Evolutionary conservation across 2,113 vertebrate genomes (phyloP).

Genomic region (Paradoxurus hermaphroditus): DNA sequence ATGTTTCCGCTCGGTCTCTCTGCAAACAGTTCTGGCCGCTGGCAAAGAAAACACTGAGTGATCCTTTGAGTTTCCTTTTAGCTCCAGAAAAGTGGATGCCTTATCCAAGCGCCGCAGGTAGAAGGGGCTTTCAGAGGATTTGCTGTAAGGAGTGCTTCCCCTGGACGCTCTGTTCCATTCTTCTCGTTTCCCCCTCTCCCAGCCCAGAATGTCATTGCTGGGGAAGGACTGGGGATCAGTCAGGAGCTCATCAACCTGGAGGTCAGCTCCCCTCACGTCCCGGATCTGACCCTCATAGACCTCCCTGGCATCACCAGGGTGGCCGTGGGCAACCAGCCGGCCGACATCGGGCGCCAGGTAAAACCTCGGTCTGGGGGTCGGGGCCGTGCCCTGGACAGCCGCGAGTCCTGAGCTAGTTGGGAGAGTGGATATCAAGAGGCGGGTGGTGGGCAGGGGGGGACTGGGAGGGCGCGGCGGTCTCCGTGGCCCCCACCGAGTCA

Average conservation of each 20-base stretch:
- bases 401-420: not conserved
- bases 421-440: not conserved
- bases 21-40: not conserved
- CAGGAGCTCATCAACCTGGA: conserved; percentile 89
- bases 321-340: conserved; percentile 88
- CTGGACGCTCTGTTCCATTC: not conserved
- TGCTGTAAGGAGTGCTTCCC: not conserved
- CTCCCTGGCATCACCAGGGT: conserved; percentile 95
- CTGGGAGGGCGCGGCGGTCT: accelerated
- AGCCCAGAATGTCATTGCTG: conserved; percentile 90
- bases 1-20: too few relatives aligned
- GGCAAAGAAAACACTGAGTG: not conserved
- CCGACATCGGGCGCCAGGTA: conserved; percentile 90
- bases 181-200: not conserved
- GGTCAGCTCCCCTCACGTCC: conserved; percentile 85
- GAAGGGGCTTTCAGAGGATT: not conserved
- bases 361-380: not conserved
- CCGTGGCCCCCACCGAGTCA: accelerated
- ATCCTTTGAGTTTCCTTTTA: not conserved
- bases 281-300: conserved; percentile 94
- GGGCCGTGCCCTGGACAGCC: too few relatives aligned
- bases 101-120: not conserved
- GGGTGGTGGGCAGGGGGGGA: accelerated
- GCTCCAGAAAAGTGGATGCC: not conserved
- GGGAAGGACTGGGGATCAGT: conserved; percentile 83